Evolutionary conservation across 2,888 invertebrate species (phyloP), one percentile per base, ranked within the genome.

Genomic region (Eudasyphora cyanicolor): DNA sequence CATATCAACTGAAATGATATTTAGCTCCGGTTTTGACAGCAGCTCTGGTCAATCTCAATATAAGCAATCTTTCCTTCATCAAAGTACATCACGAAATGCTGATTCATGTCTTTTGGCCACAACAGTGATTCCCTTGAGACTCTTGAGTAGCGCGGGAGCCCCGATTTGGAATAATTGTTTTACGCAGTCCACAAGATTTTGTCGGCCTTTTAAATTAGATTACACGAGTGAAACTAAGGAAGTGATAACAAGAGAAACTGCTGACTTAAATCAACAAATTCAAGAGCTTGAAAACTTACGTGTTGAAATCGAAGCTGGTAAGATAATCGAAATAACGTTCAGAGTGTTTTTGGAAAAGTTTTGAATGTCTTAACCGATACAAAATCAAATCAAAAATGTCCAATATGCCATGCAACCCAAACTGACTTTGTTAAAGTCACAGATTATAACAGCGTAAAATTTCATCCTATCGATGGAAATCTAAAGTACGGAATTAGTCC

Each of bases 301-400:
- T 49, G 49, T 69, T 69, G 49, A 69, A 49, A 49, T 69, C 69
- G 69, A 49, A 69, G 69, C 21, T 49, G 69, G 49, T 45, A 69
- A 69, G 45, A 69, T 69, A 49, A 49, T 69, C 27, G 49, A 69
- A 69, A 49, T 69, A 49, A 49, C 69, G 49, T 69, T 69, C 49
- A 69, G 49, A 49, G 27, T 69, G 49, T 27, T 27, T 49, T 69
- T 49, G 67, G 67, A 67, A 67, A 67, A 67, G 75, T 75, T 75
- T 75, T 75, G 64, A 75, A 75, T 75, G 75, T 27, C 62, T 75
- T 62, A 75, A 75, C 75, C 62, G 75, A 75, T 64, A 75, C 75
- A 75, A 67, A 67, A 67, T 67, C 42, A 67, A 67, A 67, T 67
- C 38, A 67, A 67, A 67, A 67, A 75, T 71, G 71, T 71, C 71